phyloP scores from a whole-genome alignment of 2,888 invertebrate species.

The Apodemia mormo region DNA sequence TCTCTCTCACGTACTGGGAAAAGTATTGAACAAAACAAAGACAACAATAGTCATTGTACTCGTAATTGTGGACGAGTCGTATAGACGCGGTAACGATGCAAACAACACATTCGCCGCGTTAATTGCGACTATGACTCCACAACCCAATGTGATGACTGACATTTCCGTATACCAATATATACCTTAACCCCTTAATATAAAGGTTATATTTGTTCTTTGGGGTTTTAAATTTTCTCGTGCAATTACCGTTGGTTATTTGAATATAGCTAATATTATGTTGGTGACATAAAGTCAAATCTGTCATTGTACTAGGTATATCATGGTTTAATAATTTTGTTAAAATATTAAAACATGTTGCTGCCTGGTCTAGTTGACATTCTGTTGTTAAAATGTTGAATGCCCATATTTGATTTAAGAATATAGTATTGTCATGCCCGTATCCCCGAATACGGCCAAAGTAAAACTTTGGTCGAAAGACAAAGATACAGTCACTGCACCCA shows the following conservation, averaged over 20 bases:
- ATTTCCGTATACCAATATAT: conserved; percentile 23
- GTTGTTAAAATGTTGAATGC: too few species aligned
- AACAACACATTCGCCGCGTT: conserved; percentile 40
- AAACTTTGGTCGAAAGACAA: too few species aligned
- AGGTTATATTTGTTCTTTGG: background rate
- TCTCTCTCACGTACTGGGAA: conserved; percentile 10
- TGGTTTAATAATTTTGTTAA: too few species aligned
- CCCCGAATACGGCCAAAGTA: too few species aligned
- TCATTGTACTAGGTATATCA: background rate
- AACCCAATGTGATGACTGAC: conserved; percentile 28
- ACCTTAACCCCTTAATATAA: conserved; percentile 18
- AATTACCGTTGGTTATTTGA: conserved; percentile 38
- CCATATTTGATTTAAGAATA: too few species aligned
- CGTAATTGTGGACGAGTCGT: conserved; percentile 34
- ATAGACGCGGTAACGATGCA: conserved; percentile 36
- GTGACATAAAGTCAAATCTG: conserved; percentile 4
- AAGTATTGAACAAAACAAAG: conserved; percentile 15
- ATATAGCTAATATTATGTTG: conserved; percentile 36
- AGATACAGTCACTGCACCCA: too few species aligned
- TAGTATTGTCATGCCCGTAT: too few species aligned
- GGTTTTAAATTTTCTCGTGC: conserved; percentile 25
- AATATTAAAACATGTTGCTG: too few species aligned
- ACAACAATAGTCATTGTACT: conserved; percentile 26
- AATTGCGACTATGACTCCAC: conserved; percentile 39
- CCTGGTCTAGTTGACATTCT: too few species aligned